Base-by-base conservation (phyloP, 2,888 invertebrate genomes). In the Mayetiola destructor region DNA sequence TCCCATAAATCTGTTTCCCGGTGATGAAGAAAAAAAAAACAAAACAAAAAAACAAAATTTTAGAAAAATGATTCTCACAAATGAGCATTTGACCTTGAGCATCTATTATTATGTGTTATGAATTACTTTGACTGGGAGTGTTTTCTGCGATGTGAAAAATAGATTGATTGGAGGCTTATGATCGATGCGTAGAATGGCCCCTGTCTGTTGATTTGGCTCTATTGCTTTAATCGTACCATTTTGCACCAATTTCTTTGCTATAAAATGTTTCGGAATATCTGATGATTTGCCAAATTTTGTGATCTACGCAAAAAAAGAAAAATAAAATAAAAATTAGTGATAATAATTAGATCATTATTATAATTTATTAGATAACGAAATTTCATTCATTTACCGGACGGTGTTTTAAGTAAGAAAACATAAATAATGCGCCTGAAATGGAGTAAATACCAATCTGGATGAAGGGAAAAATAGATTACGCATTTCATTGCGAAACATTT, bases 221-320 rank as follows among this genome's bases (percentile, higher is more conserved):
- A 80, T 72, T 21, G 74, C 75, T 2, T 66, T 70, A 53, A 77
- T 78, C 14, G 66, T 68, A 6, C 80, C 81, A 62, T 69, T 70
- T 54, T 80, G 67, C 1, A 74, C 69, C 62, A 76, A 73, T 68
- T 75, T 76, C 18, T 72, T 71, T 61, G 67, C 70, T 61, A 80
- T 68, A 62, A 81, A 81, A 63, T 75, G 76, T 37, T 73, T 72
- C 59, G 81, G 81, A 63, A 81, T 72, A 66, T 78, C 76, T 27
- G 69, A 69, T 16, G 79, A 78, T 64, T 75, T 78, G 35, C 75
- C 77, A 66, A 80, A 81, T 70, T 78, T 81, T 67, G 79, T 76
- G 66, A 81, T 75, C 80, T 80, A 66, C 9, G 12, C 12, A 2
- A 40, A 32, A 40, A 16, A 53, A 53, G 4, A 61, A 62, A 66